These are phyloP conservation scores for Oryzias curvinotus DNA, from an alignment of 2,113 vertebrate species.

Conservation along the genomic window DNA sequence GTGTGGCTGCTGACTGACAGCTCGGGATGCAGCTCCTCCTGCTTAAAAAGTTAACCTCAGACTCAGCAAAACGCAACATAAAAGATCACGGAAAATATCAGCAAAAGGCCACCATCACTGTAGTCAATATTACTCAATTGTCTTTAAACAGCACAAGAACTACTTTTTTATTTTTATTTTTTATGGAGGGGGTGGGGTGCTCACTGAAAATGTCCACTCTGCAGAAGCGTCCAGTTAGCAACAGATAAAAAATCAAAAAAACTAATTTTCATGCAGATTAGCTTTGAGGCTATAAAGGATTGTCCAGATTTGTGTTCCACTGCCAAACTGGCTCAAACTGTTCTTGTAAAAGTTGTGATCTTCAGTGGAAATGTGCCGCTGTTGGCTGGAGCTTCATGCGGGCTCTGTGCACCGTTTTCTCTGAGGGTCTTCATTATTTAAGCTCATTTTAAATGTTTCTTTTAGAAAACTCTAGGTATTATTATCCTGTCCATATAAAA, in stretches of 20 bases:
- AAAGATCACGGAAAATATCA: constrained; percentile 9
- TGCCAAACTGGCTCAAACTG: constrained; percentile 28
- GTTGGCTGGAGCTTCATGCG: constrained; percentile 22
- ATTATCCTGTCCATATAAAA: too few relatives aligned
- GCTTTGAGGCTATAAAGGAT: constrained; percentile 32
- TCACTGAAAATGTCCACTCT: constrained; percentile 13
- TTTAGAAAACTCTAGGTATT: too few relatives aligned
- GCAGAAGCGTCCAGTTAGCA: not conserved
- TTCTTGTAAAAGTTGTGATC: constrained; percentile 49
- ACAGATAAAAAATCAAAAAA: too few relatives aligned
- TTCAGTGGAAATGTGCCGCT: constrained; percentile 36
- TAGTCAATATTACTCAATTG: constrained; percentile 12
- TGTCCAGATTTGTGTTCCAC: constrained; percentile 26
- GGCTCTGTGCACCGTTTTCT: not conserved
- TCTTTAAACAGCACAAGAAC: constrained; percentile 3
- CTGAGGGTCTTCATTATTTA: not conserved
- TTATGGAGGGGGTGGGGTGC: too few relatives aligned
- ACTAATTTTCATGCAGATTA: constrained; percentile 1
- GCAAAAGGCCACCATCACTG: constrained; percentile 13
- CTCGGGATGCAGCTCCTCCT: constrained; percentile 20
- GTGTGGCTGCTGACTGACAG: constrained; percentile 34
- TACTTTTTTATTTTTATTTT: constrained; percentile 1
- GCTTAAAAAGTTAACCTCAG: constrained; percentile 19
- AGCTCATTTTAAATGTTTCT: constrained; percentile 1
- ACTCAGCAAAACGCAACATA: constrained; percentile 9